Evolutionary conservation across 2,888 invertebrate genomes (phyloP), one percentile per base, ranked within the genome.

Genomic region (Sminthurinus aureus): DNA sequence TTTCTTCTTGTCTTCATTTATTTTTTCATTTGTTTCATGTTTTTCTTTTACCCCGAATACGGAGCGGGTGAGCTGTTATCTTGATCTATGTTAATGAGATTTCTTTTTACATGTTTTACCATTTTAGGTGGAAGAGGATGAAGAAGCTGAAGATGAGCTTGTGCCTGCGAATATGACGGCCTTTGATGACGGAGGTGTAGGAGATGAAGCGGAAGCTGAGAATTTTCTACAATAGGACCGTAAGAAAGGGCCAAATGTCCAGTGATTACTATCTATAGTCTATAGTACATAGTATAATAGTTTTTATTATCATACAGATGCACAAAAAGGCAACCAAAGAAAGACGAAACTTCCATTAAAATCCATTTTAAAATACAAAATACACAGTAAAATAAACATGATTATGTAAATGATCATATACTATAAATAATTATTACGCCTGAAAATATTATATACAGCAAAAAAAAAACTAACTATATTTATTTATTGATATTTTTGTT

Each of bases 71-170:
- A n/a, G n/a, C n/a, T n/a, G 18, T 73, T 73, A 22, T 71, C 12
- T 20, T 71, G 20, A 13, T 58, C 15, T 58, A 58, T 38, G 38
- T 38, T 38, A 13, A 15, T 58, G 58, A 18, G 58, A 58, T 6
- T 58, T 18, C 58, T 18, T 58, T 18, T 15, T 15, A 6, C 9
- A 6, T 71, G 20, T 20, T 20, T 71, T 24, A 71, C 13, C 4
- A 13, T 24, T 71, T 0, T 4, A 79, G 79, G 80, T 81, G 0
- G 80, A 73, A 22, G 80, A 81, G n/a, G 80, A 81, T 11, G 80
- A 81, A 74, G 80, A 81, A 24, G 80, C 71, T 11, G 80, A 81
- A 18, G 80, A 81, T 24, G 80, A 69, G 20, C 20, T 79, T n/a
- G 67, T 67, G 15, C 67, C 67, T 22, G 79, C 79, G 12, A 79